These are phyloP conservation scores for Drosophila nebulosa DNA, from an alignment of 1,140 invertebrate genomes.

Conservation along the genomic window DNA sequence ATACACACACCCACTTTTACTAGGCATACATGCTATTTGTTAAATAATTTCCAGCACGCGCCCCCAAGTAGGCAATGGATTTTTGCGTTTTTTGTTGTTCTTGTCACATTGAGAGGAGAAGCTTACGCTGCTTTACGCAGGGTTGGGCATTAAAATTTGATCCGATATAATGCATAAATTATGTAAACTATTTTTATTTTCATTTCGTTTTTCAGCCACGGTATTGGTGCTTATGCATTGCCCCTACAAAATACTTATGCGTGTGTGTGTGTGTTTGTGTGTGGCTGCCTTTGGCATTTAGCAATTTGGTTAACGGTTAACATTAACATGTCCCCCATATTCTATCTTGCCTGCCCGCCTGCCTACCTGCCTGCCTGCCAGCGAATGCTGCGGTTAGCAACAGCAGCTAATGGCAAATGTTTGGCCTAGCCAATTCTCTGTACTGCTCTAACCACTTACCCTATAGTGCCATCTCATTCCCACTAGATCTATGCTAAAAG, in stretches of 20 bases:
- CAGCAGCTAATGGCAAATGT: constrained; percentile 25
- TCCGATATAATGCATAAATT: constrained; percentile 77
- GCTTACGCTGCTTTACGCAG: constrained; percentile 2
- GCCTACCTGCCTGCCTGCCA: constrained; percentile 36
- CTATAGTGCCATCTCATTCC: constrained; percentile 34
- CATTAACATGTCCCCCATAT: constrained; percentile 42
- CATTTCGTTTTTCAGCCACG: constrained; percentile 51
- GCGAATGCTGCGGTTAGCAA: constrained; percentile 66
- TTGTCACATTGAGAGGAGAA: not conserved
- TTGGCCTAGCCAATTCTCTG: not conserved
- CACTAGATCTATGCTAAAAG: constrained; percentile 14
- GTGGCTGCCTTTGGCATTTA: constrained; percentile 60
- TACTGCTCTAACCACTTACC: constrained; percentile 13
- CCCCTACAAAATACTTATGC: constrained; percentile 7
- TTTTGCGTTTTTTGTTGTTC: not conserved
- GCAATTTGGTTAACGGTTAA: constrained; percentile 75
- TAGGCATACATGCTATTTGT: constrained; percentile 64
- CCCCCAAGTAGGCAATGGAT: constrained; percentile 67
- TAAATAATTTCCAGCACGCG: constrained; percentile 69
- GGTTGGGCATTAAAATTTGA: constrained; percentile 68
- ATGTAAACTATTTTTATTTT: constrained; percentile 78
- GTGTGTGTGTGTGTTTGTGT: constrained; percentile 4
- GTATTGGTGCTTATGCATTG: constrained; percentile 58
- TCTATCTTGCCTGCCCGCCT: constrained; percentile 42
- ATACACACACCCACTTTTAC: constrained; percentile 50